phyloP scores from a whole-genome alignment of 2,888 invertebrate genomes.

The Apamea crenata region DNA sequence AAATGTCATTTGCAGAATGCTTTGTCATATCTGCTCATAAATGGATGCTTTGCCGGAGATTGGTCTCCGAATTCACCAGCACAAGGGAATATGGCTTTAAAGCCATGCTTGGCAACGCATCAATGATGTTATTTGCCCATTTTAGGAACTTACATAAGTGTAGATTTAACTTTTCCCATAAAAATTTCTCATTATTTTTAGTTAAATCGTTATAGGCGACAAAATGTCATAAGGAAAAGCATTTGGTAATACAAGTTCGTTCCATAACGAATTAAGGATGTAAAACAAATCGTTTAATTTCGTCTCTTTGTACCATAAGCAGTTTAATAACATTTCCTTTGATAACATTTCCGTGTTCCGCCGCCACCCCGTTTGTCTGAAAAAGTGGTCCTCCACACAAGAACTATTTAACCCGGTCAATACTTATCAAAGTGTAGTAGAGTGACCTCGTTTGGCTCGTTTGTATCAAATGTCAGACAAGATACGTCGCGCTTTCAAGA shows the following conservation, averaged over 20 bases:
- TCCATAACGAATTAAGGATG: not conserved
- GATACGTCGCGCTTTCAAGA: constrained; percentile 67
- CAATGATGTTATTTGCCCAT: not conserved
- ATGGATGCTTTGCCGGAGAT: constrained; percentile 20
- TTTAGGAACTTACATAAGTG: not conserved
- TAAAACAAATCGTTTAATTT: not conserved
- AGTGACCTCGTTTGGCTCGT: constrained; percentile 65
- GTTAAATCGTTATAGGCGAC: not conserved
- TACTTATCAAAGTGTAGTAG: constrained; percentile 49
- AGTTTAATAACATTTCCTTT: not conserved
- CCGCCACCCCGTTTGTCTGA: not conserved
- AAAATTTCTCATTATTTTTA: not conserved
- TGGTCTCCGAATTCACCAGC: constrained; percentile 1
- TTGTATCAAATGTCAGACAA: constrained; percentile 66
- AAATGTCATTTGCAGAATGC: constrained; percentile 57
- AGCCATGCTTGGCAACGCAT: not conserved
- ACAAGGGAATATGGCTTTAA: not conserved
- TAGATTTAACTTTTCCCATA: not conserved
- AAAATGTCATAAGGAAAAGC: not conserved
- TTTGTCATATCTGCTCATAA: constrained; percentile 42
- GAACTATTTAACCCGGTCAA: constrained; percentile 50
- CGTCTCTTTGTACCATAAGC: not conserved
- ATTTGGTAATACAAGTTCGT: not conserved
- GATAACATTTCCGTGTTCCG: constrained; percentile 10
- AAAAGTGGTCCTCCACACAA: constrained; percentile 22